A percentile compares a stretch with the other conserved stretches of the same genome.
These are phyloP conservation scores for human (Homo sapiens) DNA, from an alignment of 2,113 vertebrate species.

Conservation along the genomic window DNA sequence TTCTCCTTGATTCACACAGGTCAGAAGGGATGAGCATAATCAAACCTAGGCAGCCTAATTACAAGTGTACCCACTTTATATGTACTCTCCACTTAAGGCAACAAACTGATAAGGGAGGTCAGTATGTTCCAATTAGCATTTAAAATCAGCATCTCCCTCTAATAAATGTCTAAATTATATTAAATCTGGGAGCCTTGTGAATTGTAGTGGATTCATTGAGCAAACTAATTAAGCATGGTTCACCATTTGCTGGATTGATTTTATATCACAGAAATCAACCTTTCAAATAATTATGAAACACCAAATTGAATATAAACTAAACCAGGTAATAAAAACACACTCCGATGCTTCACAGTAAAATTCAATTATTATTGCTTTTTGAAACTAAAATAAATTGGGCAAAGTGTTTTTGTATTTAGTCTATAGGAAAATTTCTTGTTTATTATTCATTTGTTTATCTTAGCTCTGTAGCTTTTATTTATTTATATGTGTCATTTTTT, in stretches of 20 bases:
- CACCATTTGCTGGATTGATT: not conserved
- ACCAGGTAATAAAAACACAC: not conserved
- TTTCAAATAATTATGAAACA: not conserved
- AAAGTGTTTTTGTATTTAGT: not conserved
- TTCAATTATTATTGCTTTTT: not conserved
- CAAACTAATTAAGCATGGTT: slow-evolving; percentile 24
- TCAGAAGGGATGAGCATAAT: not conserved
- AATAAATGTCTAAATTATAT: not conserved
- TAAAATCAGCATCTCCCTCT: not conserved
- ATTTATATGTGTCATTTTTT: not conserved
- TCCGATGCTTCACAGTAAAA: not conserved
- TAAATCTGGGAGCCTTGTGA: not conserved
- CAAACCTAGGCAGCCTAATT: no score
- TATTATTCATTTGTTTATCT: not conserved
- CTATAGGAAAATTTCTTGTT: not conserved
- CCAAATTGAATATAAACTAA: not conserved
- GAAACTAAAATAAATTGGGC: not conserved
- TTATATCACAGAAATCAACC: not conserved
- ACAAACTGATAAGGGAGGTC: not conserved
- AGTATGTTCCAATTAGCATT: not conserved
- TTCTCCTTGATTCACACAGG: not conserved
- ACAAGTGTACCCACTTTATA: not conserved
- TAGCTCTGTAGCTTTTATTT: not conserved
- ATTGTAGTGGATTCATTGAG: not conserved
- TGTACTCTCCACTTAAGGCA: not conserved